Evolutionary conservation across 35 echinoderm and acorn worm genomes (phyloP).

Genomic region (Hemicentrotus pulcherrimus): DNA sequence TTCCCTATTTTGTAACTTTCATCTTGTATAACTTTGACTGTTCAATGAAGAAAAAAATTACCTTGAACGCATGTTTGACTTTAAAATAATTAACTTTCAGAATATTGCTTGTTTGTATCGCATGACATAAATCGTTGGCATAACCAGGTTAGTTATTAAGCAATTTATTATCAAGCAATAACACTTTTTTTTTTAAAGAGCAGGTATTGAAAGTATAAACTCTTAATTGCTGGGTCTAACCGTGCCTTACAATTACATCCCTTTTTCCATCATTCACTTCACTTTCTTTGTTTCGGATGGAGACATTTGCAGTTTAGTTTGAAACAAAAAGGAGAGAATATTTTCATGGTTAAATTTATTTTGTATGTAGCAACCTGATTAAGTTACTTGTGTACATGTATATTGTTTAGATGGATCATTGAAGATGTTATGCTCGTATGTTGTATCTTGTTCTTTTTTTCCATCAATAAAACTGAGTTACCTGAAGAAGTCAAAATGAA

Average conservation of each 20-base stretch:
- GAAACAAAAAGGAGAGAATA: not conserved
- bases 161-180: not conserved
- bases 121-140: not conserved
- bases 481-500: constrained; percentile 27
- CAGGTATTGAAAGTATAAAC: not conserved
- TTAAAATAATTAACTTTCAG: not conserved
- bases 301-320: constrained; percentile 19
- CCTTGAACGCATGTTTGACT: constrained; percentile 39
- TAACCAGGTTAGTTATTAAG: constrained; percentile 3
- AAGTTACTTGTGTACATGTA: constrained; percentile 42
- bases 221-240: not conserved
- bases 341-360: constrained; percentile 9
- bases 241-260: not conserved
- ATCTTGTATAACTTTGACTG: constrained; percentile 21
- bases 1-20: constrained; percentile 19
- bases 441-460: constrained; percentile 46
- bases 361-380: constrained; percentile 42
- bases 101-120: constrained; percentile 5
- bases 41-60: not conserved
- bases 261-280: not conserved
- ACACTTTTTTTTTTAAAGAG: not conserved
- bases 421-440: constrained; percentile 35
- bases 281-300: not conserved
- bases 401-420: not conserved
- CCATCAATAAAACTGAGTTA: constrained; percentile 58